A percentile compares a stretch with the other conserved stretches of the same genome.
These are phyloP conservation scores for Gobio gobio DNA, from an alignment of 2,113 vertebrate species.

Conservation along the genomic window DNA sequence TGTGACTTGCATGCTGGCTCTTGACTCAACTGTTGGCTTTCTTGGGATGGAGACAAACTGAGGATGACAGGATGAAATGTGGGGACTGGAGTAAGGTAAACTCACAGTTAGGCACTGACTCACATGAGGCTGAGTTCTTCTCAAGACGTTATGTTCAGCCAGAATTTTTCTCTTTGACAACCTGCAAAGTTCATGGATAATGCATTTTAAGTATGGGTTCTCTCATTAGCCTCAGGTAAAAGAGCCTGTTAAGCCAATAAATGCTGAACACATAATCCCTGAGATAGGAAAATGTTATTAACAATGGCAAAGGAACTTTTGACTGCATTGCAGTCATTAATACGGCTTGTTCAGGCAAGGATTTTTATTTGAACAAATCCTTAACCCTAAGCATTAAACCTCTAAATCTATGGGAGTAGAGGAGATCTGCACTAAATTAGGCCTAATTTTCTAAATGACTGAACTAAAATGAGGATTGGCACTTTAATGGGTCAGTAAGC, in stretches of 20 bases:
- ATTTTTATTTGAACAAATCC: background rate
- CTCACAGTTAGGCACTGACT: conserved; percentile 10
- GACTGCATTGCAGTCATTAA: background rate
- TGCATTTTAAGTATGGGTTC: background rate
- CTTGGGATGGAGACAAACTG: background rate
- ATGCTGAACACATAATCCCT: conserved; percentile 36
- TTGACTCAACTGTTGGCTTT: background rate
- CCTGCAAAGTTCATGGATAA: background rate
- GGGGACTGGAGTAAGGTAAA: background rate
- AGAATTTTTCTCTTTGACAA: conserved; percentile 3
- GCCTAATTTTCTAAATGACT: no score
- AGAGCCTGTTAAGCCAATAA: conserved; percentile 31
- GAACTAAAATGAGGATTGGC: no score
- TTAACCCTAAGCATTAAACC: background rate
- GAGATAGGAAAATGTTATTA: conserved; percentile 10
- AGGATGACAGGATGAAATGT: conserved; percentile 1
- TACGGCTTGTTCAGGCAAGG: background rate
- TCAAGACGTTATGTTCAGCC: background rate
- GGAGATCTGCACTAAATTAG: no score
- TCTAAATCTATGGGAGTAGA: background rate
- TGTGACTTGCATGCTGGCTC: conserved; percentile 23
- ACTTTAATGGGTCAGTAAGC: no score
- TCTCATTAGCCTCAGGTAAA: conserved; percentile 16
- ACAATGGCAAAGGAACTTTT: conserved; percentile 15
- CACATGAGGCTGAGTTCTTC: background rate